phyloP scores from a whole-genome alignment of 2,888 invertebrate genomes.

The Hirtodrosophila confusa region DNA sequence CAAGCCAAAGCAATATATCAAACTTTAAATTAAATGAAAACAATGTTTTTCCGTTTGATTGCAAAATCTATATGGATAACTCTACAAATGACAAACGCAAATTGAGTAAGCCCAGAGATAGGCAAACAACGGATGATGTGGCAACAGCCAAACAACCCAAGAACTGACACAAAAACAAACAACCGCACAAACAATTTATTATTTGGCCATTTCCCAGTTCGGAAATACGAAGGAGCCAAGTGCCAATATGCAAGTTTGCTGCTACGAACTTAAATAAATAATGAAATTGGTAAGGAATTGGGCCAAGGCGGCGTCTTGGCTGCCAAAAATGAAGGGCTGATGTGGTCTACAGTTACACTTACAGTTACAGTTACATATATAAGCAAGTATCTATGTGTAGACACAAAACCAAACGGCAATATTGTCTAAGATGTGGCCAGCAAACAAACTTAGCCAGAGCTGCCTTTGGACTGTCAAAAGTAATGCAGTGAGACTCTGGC shows the following conservation, averaged over 20 bases:
- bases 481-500: slow-evolving; percentile 13
- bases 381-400: slow-evolving; percentile 6
- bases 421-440: slow-evolving; percentile 36
- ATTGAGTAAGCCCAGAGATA: slow-evolving; percentile 34
- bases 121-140: slow-evolving; percentile 40
- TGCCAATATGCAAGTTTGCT: slow-evolving; percentile 72
- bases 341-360: slow-evolving; percentile 28
- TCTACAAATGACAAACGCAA: slow-evolving; percentile 42
- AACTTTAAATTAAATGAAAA: slow-evolving; percentile 75
- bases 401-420: slow-evolving; percentile 8
- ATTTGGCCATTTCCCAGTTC: slow-evolving; percentile 59
- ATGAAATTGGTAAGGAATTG: slow-evolving; percentile 67
- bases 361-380: slow-evolving; percentile 15
- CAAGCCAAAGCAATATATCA: slow-evolving; percentile 43
- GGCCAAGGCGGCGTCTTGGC: slow-evolving; percentile 38
- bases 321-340: slow-evolving; percentile 26
- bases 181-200: slow-evolving; percentile 75
- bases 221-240: slow-evolving; percentile 17
- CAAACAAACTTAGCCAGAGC: slow-evolving; percentile 48
- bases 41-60: slow-evolving; percentile 59
- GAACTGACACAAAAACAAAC: slow-evolving; percentile 48
- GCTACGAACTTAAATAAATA: slow-evolving; percentile 74
- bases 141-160: slow-evolving; percentile 29
- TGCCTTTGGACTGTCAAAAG: slow-evolving; percentile 30
- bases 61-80: slow-evolving; percentile 48